Base-by-base conservation (phyloP, 1,140 invertebrate species). In the Colletes gigas region DNA sequence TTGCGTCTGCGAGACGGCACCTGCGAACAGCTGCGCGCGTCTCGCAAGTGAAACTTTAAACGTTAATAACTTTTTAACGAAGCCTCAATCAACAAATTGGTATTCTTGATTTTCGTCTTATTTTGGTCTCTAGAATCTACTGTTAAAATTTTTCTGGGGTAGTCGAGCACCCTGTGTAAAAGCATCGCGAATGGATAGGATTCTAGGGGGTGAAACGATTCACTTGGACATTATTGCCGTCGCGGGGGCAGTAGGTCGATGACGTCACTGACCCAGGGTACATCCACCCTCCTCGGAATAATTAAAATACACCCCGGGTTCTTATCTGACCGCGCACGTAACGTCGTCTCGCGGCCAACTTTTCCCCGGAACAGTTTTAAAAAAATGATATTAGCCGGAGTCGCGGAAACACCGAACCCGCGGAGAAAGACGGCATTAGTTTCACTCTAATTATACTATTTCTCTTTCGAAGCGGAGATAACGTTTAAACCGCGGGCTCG, bases 301-400 rank as follows among this genome's bases (percentile, higher is more conserved):
- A 85, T 85, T 85, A 84, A 85, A 81, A 66, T 71, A 69, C 66
- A 54, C 73, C 30, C 30, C 30, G 30, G 30, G 39, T 80, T 81
- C 83, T 85, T 83, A 83, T 79, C 83, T 84, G 82, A 84, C 71
- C 71, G 82, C 65, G 67, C 83, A 59, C 78, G 71, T 67, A 75
- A 63, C n/a, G 52, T 12, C 50, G 52, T 12, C 55, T 69, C 59
- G 62, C 54, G 21, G 17, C 21, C 62, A 21, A 75, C n/a, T 83
- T 74, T 41, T 47, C 0, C 30, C 30, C 52, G 47, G 59, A 66
- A 69, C 52, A 52, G 47, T 83, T 84, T 50, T 72, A 83, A 82
- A 68, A 84, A 68, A 84, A 83, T 44, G 50, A 72, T 65, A 57
- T 60, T 60, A 39, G 55, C 65, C 44, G 57, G 65, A 66, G 44